Conservation (phyloP, 1,140 invertebrate genomes). For the Nixonia krombeini region DNA sequence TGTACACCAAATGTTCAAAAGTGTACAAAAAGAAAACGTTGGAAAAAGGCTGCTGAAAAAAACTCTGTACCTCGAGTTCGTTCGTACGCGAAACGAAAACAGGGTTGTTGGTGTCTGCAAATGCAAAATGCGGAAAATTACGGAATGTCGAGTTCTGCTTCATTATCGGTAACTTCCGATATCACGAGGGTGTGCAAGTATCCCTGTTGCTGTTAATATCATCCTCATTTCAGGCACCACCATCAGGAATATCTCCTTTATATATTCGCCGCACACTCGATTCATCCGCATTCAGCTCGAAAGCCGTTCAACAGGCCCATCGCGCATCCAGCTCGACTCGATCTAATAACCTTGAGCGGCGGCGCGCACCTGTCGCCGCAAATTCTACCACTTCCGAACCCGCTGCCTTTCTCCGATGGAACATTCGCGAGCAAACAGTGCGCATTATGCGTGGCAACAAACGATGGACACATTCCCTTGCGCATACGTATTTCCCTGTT, state of each 20-base stretch:
- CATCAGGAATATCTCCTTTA: slow-evolving; percentile 29
- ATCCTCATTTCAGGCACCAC: slow-evolving; percentile 30
- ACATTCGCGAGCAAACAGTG: too few relatives aligned
- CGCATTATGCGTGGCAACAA: too few relatives aligned
- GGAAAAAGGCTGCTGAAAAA: too few relatives aligned
- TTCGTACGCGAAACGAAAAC: too few relatives aligned
- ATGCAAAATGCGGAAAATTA: slow-evolving; percentile 1
- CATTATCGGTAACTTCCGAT: slow-evolving; percentile 47
- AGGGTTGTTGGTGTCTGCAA: too few relatives aligned
- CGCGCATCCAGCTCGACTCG: neutral
- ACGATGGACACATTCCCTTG: too few relatives aligned
- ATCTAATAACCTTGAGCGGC: neutral
- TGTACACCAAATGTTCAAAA: too few relatives aligned
- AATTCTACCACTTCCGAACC: too few relatives aligned
- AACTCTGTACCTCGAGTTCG: too few relatives aligned
- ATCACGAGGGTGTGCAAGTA: slow-evolving; percentile 25
- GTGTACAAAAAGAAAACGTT: too few relatives aligned
- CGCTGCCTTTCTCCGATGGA: too few relatives aligned
- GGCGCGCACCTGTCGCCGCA: neutral
- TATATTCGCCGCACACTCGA: slow-evolving; percentile 1
- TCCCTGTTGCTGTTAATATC: slow-evolving; percentile 32
- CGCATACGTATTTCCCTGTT: too few relatives aligned
- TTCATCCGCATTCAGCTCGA: slow-evolving; percentile 6
- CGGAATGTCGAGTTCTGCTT: slow-evolving; percentile 45
- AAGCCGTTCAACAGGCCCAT: neutral